Base-by-base conservation (phyloP, 2,888 invertebrate species). In the Xylota sylvarum region DNA sequence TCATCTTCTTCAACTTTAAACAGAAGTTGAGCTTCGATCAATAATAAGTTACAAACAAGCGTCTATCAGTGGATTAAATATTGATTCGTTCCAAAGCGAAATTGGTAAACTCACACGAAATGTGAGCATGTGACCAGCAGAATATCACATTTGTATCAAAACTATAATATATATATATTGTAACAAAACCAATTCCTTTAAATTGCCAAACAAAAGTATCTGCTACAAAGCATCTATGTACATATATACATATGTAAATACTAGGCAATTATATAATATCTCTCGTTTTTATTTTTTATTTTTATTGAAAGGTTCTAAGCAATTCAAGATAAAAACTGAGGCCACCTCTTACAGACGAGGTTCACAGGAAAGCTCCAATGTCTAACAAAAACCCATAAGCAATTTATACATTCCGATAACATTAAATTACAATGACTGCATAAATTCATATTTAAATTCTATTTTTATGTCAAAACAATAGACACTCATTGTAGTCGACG, bases 311-410 rank as follows among this genome's bases (percentile, higher is more conserved):
- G 7, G 4, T 56, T 56, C 6, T 10, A 3, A 73, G n/a, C 3
- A 76, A 76, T 46, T 56, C 52, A 2, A 46, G 55, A 46, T 65
- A 74, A 55, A 58, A 67, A 32, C 27, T 62, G 55, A 70, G 70
- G 52, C 14, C 62, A 55, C 23, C 3, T 14, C 3, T 52, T 3
- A 35, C 5, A 35, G 23, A 40, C 60, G 62, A 58, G 67, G 17
- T 9, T 27, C 50, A 52, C 40, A 32, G 69, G 60, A 60, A 69
- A 37, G 5, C 5, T 43, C n/a, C 35, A 52, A n/a, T 17, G 14
- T 56, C 46, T 48, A 10, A 35, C 14, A 73, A 27, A 27, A 32
- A 40, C 58, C 32, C 40, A 10, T 14, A 72, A 40, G 5, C 30
- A 30, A 4, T 37, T n/a, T 40, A 23, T 27, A 40, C 37, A 60